These are phyloP conservation scores for Drosophila teissieri DNA, from an alignment of 1,140 invertebrate species.

Conservation along the genomic window DNA sequence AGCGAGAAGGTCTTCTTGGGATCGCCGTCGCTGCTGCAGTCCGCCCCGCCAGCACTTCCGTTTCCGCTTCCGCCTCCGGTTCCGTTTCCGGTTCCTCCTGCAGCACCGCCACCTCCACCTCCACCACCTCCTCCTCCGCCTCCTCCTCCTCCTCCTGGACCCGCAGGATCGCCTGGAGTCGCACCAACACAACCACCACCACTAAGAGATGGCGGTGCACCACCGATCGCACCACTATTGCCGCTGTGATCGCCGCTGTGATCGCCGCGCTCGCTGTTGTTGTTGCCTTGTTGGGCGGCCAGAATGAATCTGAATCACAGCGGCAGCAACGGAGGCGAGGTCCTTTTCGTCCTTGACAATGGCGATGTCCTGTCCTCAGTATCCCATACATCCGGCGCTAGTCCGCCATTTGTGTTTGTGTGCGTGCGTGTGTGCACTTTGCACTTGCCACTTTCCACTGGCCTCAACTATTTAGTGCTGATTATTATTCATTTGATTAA, in stretches of 20 bases:
- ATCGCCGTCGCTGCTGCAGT: constrained; percentile 57
- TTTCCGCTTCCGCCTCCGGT: constrained; percentile 9
- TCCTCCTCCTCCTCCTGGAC: constrained; percentile 17
- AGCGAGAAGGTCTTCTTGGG: constrained; percentile 84
- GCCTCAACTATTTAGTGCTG: constrained; percentile 48
- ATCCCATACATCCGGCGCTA: constrained; percentile 58
- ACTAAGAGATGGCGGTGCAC: constrained; percentile 35
- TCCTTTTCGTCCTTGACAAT: constrained; percentile 7
- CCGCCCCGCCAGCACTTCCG: constrained; percentile 36
- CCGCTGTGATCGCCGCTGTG: constrained; percentile 53
- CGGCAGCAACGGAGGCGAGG: constrained; percentile 49
- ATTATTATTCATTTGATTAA: constrained; percentile 73
- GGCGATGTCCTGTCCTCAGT: constrained; percentile 19
- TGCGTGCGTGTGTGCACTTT: constrained; percentile 31
- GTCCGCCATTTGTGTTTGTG: constrained; percentile 21
- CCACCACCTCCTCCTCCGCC: constrained; percentile 1
- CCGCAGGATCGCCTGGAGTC: constrained; percentile 3
- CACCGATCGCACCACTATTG: constrained; percentile 42
- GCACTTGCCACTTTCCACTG: background rate
- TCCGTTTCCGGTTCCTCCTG: background rate
- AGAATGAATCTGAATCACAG: constrained; percentile 83
- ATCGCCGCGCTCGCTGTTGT: constrained; percentile 53
- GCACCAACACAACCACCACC: constrained; percentile 3
- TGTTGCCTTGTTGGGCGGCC: constrained; percentile 83
- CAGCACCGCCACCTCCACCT: constrained; percentile 7